Evolutionary conservation across 2,888 invertebrate species (phyloP).

Genomic region (Troides oblongomaculatus): DNA sequence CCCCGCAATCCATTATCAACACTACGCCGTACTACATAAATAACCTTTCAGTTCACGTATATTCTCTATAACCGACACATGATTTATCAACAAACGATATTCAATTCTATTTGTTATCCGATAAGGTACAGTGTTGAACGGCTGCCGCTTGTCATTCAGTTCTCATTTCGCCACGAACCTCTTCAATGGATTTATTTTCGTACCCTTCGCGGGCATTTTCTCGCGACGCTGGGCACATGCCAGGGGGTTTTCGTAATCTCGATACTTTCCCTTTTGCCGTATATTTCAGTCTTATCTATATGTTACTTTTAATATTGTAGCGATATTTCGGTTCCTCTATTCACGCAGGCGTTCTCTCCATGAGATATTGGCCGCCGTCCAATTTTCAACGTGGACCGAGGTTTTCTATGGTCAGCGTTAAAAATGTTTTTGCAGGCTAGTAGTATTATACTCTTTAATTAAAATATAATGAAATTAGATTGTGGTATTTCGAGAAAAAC

Average conservation of each 20-base stretch:
- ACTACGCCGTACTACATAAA: conserved; percentile 7
- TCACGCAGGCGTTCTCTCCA: conserved; percentile 12
- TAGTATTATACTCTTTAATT: not conserved
- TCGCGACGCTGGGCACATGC: conserved; percentile 59
- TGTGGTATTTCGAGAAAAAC: no score
- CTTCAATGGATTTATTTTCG: conserved; percentile 75
- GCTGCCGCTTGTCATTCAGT: conserved; percentile 47
- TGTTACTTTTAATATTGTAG: conserved; percentile 8
- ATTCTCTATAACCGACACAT: conserved; percentile 12
- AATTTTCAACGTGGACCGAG: conserved; percentile 15
- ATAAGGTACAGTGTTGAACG: conserved; percentile 6
- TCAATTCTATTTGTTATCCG: conserved; percentile 27
- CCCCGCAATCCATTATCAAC: conserved; percentile 38
- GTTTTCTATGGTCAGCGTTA: conserved; percentile 12
- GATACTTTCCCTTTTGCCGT: conserved; percentile 36
- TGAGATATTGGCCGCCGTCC: conserved; percentile 19
- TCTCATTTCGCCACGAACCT: conserved; percentile 57
- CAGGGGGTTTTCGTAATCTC: conserved; percentile 56
- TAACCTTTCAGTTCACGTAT: conserved; percentile 7
- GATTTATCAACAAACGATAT: not conserved
- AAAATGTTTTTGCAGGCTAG: conserved; percentile 8
- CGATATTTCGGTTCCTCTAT: conserved; percentile 2
- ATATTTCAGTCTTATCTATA: conserved; percentile 9
- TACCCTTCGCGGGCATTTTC: conserved; percentile 63
- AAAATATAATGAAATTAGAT: not conserved